These are phyloP conservation scores for Polyergus mexicanus DNA, from an alignment of 1,140 invertebrate species.

Conservation along the genomic window DNA sequence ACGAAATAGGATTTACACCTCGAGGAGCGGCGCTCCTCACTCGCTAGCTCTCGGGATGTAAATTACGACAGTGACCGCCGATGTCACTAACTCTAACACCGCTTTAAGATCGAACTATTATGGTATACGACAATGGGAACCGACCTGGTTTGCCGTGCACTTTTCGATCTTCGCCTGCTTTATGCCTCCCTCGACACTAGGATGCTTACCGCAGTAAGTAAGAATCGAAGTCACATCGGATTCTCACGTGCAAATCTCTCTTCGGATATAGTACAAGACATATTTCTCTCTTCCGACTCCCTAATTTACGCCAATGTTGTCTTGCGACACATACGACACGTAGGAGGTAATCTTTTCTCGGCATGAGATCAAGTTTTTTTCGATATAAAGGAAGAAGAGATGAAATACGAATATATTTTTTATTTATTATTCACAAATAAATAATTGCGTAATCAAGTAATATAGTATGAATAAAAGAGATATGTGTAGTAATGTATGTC, in stretches of 20 bases:
- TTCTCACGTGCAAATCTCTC: slow-evolving; percentile 49
- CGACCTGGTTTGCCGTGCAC: slow-evolving; percentile 66
- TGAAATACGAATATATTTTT: too few relatives aligned
- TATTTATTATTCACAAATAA: background rate
- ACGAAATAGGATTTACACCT: slow-evolving; percentile 46
- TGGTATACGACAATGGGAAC: slow-evolving; percentile 69
- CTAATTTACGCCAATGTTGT: slow-evolving; percentile 30
- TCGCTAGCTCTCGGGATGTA: slow-evolving; percentile 47
- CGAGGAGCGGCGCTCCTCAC: slow-evolving; percentile 27
- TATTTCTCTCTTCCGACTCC: slow-evolving; percentile 42
- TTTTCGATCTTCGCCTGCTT: slow-evolving; percentile 80
- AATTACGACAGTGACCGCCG: slow-evolving; percentile 59
- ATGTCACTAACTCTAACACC: slow-evolving; percentile 62
- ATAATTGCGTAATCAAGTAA: background rate
- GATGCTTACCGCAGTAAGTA: slow-evolving; percentile 77
- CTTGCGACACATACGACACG: background rate
- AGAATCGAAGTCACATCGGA: slow-evolving; percentile 66
- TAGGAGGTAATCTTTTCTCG: background rate
- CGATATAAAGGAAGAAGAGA: background rate
- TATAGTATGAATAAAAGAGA: background rate
- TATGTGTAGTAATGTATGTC: background rate
- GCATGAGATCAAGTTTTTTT: background rate
- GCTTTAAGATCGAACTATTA: slow-evolving; percentile 64
- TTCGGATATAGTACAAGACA: slow-evolving; percentile 30
- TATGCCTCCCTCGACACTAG: slow-evolving; percentile 77